Evolutionary conservation across 2,888 invertebrate species (phyloP).

Genomic region (Dryocosmus kuriphilus): DNA sequence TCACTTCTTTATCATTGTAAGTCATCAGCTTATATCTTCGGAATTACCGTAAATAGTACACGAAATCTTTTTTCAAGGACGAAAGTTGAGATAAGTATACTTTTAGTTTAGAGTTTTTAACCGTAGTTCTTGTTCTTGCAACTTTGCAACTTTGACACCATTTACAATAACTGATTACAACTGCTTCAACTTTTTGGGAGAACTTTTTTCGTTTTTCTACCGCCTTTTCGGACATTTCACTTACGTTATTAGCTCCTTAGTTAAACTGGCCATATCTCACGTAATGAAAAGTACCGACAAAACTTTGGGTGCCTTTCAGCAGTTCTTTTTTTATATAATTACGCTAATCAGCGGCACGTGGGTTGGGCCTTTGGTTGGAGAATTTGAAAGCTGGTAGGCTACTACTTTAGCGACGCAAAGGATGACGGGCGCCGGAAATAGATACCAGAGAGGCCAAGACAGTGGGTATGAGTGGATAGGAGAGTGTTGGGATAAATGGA

Average conservation of each 20-base stretch:
- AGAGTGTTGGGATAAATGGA: conserved; percentile 44
- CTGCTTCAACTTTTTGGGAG: too few relatives aligned
- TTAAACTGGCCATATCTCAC: not conserved
- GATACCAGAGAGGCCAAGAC: conserved; percentile 45
- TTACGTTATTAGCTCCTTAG: not conserved
- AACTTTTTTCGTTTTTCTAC: not conserved
- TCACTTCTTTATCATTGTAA: not conserved
- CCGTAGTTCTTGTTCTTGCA: not conserved
- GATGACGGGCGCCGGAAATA: conserved; percentile 49
- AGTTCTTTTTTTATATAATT: conserved; percentile 61
- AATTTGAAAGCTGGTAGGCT: conserved; percentile 40
- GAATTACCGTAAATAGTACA: not conserved
- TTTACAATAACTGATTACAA: not conserved
- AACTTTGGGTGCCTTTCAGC: conserved; percentile 12
- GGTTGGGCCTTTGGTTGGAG: conserved; percentile 56
- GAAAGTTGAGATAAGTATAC: not conserved
- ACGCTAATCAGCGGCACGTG: conserved; percentile 77
- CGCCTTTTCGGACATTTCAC: not conserved
- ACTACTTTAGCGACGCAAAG: conserved; percentile 51
- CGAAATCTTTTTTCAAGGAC: not conserved
- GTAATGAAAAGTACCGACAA: not conserved
- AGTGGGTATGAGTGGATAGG: conserved; percentile 38
- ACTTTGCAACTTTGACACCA: not conserved
- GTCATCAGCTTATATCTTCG: not conserved
- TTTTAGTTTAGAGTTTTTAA: too few relatives aligned